Base-by-base conservation (phyloP, 2,797 vertebrate genomes). In the Aeoliscus strigatus region DNA sequence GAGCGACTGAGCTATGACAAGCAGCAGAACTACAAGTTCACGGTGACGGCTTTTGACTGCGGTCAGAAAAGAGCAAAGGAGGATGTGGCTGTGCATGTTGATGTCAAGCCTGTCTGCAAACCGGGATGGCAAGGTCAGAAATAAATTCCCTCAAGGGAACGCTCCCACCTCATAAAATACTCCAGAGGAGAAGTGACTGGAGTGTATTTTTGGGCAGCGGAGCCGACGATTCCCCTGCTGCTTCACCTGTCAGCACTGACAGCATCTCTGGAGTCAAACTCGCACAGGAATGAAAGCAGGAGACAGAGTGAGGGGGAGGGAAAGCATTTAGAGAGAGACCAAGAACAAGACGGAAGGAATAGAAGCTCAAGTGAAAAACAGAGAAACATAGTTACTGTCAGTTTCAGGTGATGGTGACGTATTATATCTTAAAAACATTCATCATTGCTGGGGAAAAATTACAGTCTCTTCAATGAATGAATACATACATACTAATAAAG, bases 61-160 rank as follows among this genome's bases (percentile, higher is more conserved):
- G 96, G 95, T 23, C 94, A 97, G 77, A 94, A 94, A 73, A 89
- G 77, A 8, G 91, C 95, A 1, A 64, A 78, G 8, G 88, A 91
- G 67, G 91, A 91, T 25, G 90, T 91, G 8, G 68, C 88, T 2
- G 93, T 98, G 14, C 88, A 39, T 74, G 94, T 98, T 25, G 88
- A 93, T 0, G 89, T 98, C 73, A 96, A 94, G 73, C 94, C 96
- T 0, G 89, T 95, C 49, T 98, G 96, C 83, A 97, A 94, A 63
- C 94, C 96, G 6, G 95, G 94, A 57, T 98, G 94, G 94, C 93
- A 94, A 92, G 96, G 96, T 98, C 37, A 36, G 73, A 11, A 16
- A 10, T 47, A 29, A 2, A 3, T 21, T 21, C 3, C 6, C n/a
- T n/a, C n/a, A n/a, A n/a, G n/a, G n/a, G n/a, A n/a, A n/a, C n/a